phyloP scores from a whole-genome alignment of 1,140 invertebrate species.

The Plodia interpunctella region DNA sequence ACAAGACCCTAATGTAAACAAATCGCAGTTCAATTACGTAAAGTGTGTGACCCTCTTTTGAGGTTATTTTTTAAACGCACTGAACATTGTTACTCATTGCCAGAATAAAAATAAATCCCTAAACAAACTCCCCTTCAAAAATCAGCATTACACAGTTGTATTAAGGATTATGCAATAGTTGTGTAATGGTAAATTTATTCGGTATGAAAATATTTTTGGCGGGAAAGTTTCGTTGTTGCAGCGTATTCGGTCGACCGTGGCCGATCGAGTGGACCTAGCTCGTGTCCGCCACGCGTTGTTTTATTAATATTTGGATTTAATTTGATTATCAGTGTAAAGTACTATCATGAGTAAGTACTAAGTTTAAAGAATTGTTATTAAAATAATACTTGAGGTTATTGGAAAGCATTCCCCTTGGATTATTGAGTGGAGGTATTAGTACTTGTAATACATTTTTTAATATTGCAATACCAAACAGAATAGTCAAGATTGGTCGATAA shows the following conservation, averaged over 20 bases:
- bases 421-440: too few relatives aligned
- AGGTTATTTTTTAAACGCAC: slow-evolving; percentile 39
- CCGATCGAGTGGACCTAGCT: slow-evolving; percentile 40
- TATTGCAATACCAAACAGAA: too few relatives aligned
- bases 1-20: slow-evolving; percentile 46
- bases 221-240: slow-evolving; percentile 36
- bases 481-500: too few relatives aligned
- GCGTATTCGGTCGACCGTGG: slow-evolving; percentile 41
- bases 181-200: slow-evolving; percentile 1
- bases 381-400: background rate
- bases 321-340: slow-evolving; percentile 41
- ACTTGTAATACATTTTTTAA: too few relatives aligned
- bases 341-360: too few relatives aligned
- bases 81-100: slow-evolving; percentile 24
- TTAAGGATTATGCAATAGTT: slow-evolving; percentile 14
- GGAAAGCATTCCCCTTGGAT: too few relatives aligned
- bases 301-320: slow-evolving; percentile 49
- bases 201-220: slow-evolving; percentile 31
- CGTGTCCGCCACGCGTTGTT: slow-evolving; percentile 48
- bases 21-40: slow-evolving; percentile 52
- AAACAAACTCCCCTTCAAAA: background rate
- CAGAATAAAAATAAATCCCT: slow-evolving; percentile 5
- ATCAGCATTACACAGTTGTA: slow-evolving; percentile 17
- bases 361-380: background rate
- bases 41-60: slow-evolving; percentile 45